These are phyloP conservation scores for Heliconius eleuchia DNA, from an alignment of 1,140 invertebrate genomes.

Conservation along the genomic window DNA sequence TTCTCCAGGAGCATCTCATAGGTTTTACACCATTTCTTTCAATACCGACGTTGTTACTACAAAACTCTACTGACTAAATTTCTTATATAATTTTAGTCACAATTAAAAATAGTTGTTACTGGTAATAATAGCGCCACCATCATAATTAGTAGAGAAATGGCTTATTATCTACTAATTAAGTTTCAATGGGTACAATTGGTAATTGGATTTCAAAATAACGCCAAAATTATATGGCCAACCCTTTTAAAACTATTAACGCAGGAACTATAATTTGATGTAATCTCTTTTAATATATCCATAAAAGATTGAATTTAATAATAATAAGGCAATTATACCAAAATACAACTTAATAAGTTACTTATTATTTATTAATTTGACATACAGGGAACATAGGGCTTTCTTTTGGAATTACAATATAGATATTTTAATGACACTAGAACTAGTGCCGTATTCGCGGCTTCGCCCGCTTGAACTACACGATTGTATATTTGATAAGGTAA, in stretches of 20 bases:
- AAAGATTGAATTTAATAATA: conserved; percentile 15
- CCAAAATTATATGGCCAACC: conserved; percentile 25
- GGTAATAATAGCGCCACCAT: conserved; percentile 9
- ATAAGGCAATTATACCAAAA: conserved; percentile 2
- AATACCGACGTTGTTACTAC: no score
- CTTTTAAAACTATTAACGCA: conserved; percentile 24
- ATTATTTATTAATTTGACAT: not conserved
- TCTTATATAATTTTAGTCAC: not conserved
- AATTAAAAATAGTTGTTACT: conserved; percentile 27
- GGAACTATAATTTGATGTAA: conserved; percentile 24
- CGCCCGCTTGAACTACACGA: no score
- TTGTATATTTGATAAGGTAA: no score
- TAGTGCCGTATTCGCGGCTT: no score
- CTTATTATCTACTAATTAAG: conserved; percentile 35
- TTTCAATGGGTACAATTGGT: conserved; percentile 27
- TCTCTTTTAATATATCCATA: conserved; percentile 21
- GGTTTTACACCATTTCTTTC: no score
- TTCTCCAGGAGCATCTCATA: no score
- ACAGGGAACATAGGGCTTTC: not conserved
- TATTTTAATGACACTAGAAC: no score
- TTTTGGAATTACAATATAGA: no score
- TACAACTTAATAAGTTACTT: not conserved
- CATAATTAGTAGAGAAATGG: conserved; percentile 28
- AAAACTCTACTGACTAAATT: no score
- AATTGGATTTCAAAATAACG: conserved; percentile 22